Conservation (phyloP, 2,797 vertebrate genomes). For the Artibeus jamaicensis region DNA sequence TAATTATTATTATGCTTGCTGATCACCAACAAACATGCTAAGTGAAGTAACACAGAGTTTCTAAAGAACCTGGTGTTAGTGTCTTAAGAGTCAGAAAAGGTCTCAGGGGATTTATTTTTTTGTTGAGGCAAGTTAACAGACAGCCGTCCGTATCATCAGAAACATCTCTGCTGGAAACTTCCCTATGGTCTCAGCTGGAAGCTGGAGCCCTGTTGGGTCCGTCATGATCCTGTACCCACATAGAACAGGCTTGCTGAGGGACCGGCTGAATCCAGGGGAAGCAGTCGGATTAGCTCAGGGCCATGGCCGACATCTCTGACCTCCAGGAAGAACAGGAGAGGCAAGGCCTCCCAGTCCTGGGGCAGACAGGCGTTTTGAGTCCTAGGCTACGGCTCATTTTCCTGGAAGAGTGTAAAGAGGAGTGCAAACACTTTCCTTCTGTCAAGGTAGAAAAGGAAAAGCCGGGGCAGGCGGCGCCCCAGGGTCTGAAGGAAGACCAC, state of each 20-base stretch:
- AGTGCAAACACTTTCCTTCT: neutral
- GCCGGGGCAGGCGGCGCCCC: too few relatives aligned
- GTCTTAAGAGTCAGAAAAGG: neutral
- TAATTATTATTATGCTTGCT: too few relatives aligned
- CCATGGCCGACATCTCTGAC: neutral
- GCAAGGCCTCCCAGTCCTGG: neutral
- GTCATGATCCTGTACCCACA: accelerated
- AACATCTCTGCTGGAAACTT: neutral
- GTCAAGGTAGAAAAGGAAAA: neutral
- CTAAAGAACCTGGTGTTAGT: neutral
- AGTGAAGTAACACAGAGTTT: neutral
- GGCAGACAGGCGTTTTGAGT: neutral
- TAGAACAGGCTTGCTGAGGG: accelerated
- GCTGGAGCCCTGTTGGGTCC: neutral
- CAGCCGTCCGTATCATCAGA: neutral
- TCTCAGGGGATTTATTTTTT: neutral
- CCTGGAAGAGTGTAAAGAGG: neutral
- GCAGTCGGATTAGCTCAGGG: neutral
- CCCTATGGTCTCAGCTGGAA: neutral
- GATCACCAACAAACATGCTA: neutral
- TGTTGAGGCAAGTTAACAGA: neutral
- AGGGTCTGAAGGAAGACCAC: too few relatives aligned
- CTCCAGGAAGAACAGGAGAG: neutral
- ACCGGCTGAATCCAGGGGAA: neutral
- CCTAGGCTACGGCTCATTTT: accelerated